phyloP scores from a whole-genome alignment of 2,113 vertebrate genomes.

The Hipposideros armiger region DNA sequence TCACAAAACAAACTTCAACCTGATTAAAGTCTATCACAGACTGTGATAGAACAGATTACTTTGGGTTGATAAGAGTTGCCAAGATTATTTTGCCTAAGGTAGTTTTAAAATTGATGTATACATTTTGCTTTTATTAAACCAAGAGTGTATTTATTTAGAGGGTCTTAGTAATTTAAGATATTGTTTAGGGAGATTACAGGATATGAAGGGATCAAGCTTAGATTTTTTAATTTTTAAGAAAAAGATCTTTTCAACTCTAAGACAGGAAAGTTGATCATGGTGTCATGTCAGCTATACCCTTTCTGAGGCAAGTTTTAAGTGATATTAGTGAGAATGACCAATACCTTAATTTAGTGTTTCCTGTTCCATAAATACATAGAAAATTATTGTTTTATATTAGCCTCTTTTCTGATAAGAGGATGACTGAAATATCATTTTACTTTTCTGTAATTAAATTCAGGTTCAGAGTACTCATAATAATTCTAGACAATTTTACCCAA shows the following conservation, averaged over 20 bases:
- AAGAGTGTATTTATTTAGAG: not conserved
- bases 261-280: not conserved
- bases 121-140: not conserved
- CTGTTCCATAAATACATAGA: not conserved
- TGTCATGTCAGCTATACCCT: not conserved
- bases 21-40: not conserved
- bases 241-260: not conserved
- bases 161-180: not conserved
- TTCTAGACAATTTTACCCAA: not conserved
- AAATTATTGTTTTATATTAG: not conserved
- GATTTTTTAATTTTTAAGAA: not conserved
- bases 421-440: slow-evolving; percentile 19
- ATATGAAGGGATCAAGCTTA: not conserved
- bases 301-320: not conserved
- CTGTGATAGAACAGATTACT: not conserved
- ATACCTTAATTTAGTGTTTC: not conserved
- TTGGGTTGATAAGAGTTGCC: not conserved
- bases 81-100: not conserved
- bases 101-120: not conserved
- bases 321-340: not conserved
- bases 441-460: slow-evolving; percentile 22
- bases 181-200: not conserved
- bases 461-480: not conserved
- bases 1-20: not conserved
- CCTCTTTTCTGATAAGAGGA: not conserved